Evolutionary conservation across 1,140 invertebrate species (phyloP), one percentile per base, ranked within the genome.

Genomic region (Drosophila guanche): DNA sequence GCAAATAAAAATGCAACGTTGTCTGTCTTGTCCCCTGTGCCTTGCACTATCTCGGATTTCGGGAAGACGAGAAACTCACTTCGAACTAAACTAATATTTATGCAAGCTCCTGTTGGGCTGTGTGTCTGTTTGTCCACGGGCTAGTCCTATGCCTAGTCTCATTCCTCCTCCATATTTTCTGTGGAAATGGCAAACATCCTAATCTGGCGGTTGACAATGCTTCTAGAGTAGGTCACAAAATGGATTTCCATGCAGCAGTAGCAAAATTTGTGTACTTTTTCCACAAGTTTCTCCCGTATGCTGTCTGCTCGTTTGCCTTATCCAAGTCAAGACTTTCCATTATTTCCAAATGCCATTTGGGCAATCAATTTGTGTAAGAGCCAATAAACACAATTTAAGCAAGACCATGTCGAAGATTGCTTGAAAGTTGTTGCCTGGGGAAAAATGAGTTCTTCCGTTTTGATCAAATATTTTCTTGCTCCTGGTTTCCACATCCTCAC

Each of bases 1-100:
- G 79, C 58, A 84, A 84, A 75, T 75, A 80, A 77, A 83, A 43
- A 45, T 25, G 56, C 52, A 68, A 58, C 66, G 56, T 37, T 68
- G 62, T 55, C 68, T 79, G 67, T 10, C 66, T 72, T 43, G 45
- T 8, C 22, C 14, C 27, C 22, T 1, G 12, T 1, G 12, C 52
- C 43, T 37, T 25, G 10, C 3, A 41, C 29, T 40, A 37, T 16
- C 16, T 1, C n/a, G n/a, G n/a, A 25, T 16, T n/a, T 68, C 42
- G 50, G 42, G 10, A 33, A 48, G 62, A 33, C 66, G 56, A 68
- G 56, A 68, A 68, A 68, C 68, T 62, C 62, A 68, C 70, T 73
- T 53, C 27, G 27, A 59, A 69, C 69, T 74, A 74, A 73, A 65
- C 70, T 57, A 74, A 59, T 73, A 59, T 73, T 73, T 73, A 73